phyloP scores from a whole-genome alignment of 1,140 invertebrate genomes.

The Charaxes varanes region DNA sequence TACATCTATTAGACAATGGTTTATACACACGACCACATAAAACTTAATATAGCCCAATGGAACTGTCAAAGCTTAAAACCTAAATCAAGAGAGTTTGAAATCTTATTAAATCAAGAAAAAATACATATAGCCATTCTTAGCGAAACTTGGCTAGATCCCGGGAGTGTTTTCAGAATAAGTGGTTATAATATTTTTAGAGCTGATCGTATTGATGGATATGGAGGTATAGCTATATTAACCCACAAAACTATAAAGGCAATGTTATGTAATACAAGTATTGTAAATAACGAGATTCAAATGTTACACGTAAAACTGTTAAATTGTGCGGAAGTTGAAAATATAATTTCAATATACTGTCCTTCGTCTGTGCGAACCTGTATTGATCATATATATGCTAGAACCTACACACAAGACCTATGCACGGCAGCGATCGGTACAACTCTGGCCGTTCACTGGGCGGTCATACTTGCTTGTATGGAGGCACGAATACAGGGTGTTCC shows the following conservation, averaged over 20 bases:
- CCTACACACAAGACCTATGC: too few species aligned
- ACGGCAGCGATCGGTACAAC: too few species aligned
- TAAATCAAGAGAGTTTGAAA: neutral
- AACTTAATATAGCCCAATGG: neutral
- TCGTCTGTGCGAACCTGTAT: too few species aligned
- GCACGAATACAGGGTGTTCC: too few species aligned
- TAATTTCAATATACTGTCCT: too few species aligned
- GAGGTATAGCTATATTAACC: neutral
- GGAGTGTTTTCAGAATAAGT: neutral
- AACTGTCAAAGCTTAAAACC: neutral
- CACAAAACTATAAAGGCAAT: too few species aligned
- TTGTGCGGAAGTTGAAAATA: too few species aligned
- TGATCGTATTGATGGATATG: neutral
- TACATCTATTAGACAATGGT: neutral
- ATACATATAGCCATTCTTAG: neutral
- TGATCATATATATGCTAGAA: constrained; percentile 14
- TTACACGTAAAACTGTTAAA: too few species aligned
- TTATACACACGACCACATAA: neutral
- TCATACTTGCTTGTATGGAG: too few species aligned
- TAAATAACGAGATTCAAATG: too few species aligned
- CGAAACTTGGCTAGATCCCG: neutral
- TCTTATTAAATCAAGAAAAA: constrained; percentile 1
- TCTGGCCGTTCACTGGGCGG: too few species aligned
- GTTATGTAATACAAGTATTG: too few species aligned
- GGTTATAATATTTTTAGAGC: constrained; percentile 3